Percentiles rank a stretch among this genome's conserved stretches.
Evolutionary conservation across 2,888 invertebrate genomes (phyloP).

Genomic region (Orchesella flavescens): DNA sequence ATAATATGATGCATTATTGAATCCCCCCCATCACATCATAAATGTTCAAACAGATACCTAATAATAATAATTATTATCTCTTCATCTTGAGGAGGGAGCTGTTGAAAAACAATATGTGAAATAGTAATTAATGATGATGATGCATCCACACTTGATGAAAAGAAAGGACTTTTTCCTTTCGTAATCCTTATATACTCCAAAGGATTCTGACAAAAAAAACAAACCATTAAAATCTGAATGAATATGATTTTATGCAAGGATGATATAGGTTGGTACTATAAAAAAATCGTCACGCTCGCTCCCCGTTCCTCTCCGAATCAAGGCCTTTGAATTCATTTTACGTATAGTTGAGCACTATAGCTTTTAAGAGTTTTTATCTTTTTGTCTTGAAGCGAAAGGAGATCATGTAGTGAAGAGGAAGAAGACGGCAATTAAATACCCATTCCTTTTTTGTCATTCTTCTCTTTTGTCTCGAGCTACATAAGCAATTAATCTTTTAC

Average conservation of each 20-base stretch:
- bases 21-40: background rate
- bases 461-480: slow-evolving; percentile 27
- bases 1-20: background rate
- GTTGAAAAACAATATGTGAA: too few relatives aligned
- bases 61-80: background rate
- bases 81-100: too few relatives aligned
- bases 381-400: slow-evolving; percentile 13
- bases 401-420: slow-evolving; percentile 31
- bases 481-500: slow-evolving; percentile 37
- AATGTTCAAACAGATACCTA: background rate
- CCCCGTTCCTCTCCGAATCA: background rate
- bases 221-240: background rate
- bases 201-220: background rate
- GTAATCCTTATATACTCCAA: background rate
- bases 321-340: background rate
- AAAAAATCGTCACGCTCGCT: slow-evolving; percentile 33
- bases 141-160: background rate
- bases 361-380: background rate
- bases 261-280: background rate
- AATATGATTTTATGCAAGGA: background rate
- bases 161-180: slow-evolving; percentile 8
- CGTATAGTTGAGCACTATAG: background rate
- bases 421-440: slow-evolving; percentile 20
- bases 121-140: slow-evolving; percentile 16
- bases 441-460: slow-evolving; percentile 23